A percentile compares a stretch with the other conserved stretches of the same genome.
Conservation (phyloP, 1,140 invertebrate genomes). For the Listronotus oregonensis region DNA sequence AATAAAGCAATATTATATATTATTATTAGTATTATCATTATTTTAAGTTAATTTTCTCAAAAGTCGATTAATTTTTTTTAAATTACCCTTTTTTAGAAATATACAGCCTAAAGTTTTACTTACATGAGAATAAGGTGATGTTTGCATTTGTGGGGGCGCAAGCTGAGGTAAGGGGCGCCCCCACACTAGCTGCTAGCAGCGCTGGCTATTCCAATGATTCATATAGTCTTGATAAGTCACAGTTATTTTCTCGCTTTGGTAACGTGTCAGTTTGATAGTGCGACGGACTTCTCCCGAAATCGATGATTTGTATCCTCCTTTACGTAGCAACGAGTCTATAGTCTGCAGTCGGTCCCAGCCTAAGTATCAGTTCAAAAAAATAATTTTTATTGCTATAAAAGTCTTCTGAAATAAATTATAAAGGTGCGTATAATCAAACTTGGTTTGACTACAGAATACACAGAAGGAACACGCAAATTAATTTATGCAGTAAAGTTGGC, state of each 20-base stretch:
- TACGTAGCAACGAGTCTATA: conserved; percentile 94
- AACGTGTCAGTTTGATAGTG: conserved; percentile 90
- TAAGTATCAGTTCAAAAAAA: conserved; percentile 54
- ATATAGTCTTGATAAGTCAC: conserved; percentile 84
- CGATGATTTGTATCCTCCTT: conserved; percentile 92
- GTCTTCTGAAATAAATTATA: too few relatives aligned
- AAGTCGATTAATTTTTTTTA: too few relatives aligned
- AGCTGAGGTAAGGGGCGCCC: conserved; percentile 38
- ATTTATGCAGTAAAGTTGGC: too few relatives aligned
- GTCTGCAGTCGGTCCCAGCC: conserved; percentile 97
- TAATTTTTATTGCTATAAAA: too few relatives aligned
- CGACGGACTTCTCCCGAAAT: conserved; percentile 88
- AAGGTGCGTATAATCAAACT: too few relatives aligned
- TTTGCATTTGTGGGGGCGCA: conserved; percentile 42
- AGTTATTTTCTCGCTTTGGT: conserved; percentile 88
- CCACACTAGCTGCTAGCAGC: conserved; percentile 65
- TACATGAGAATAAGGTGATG: conserved; percentile 27
- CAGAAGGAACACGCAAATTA: too few relatives aligned
- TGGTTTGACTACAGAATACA: too few relatives aligned
- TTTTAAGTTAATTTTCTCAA: too few relatives aligned
- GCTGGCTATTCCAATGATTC: conserved; percentile 63
- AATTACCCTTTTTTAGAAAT: too few relatives aligned
- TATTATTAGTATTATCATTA: too few relatives aligned
- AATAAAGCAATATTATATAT: too few relatives aligned
- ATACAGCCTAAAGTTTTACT: too few relatives aligned